phyloP scores from a whole-genome alignment of 2,888 invertebrate species.

The Cepaea hortensis region DNA sequence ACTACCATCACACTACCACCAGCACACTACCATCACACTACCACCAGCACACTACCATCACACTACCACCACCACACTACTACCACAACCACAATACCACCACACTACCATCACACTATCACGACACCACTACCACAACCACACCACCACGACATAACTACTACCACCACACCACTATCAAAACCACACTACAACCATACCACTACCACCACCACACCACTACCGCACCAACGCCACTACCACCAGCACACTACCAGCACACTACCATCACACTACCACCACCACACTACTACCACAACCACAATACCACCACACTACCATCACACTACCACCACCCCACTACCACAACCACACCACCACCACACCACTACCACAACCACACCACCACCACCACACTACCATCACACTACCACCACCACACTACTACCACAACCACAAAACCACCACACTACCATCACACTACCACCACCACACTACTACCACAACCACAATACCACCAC shows the following conservation, averaged over 20 bases:
- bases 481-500: not conserved
- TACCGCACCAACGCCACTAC: too few species aligned
- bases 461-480: conserved; percentile 2
- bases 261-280: too few species aligned
- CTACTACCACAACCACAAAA: not conserved
- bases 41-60: too few species aligned
- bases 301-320: too few species aligned
- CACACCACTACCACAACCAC: too few species aligned
- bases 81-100: too few species aligned
- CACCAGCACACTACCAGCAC: too few species aligned
- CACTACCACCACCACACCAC: not conserved
- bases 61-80: not conserved
- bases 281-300: too few species aligned
- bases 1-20: too few species aligned
- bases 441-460: too few species aligned
- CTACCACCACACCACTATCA: too few species aligned
- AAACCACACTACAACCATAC: not conserved
- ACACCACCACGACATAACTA: not conserved
- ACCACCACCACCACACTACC: not conserved
- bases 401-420: not conserved
- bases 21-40: not conserved
- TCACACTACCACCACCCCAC: too few species aligned
- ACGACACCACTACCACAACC: not conserved
- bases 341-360: not conserved
- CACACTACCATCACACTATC: not conserved